Evolutionary conservation across 2,797 vertebrate genomes (phyloP).

Genomic region (Microctenopoma steveboyesi): DNA sequence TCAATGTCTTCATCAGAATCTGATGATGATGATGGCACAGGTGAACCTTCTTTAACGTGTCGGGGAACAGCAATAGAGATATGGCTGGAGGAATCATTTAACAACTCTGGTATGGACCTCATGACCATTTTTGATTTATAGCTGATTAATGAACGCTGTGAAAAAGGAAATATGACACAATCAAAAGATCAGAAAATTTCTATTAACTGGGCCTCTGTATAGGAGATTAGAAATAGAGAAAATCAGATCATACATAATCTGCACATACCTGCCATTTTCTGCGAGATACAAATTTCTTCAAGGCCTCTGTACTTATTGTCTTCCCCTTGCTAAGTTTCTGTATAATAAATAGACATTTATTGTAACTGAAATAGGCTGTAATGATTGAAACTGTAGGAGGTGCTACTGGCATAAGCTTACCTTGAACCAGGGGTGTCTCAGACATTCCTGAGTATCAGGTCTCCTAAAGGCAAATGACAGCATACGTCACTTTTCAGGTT

Average conservation of each 20-base stretch:
- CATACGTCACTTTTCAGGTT: constrained; percentile 24
- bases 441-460: constrained; percentile 91
- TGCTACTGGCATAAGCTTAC: constrained; percentile 74
- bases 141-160: constrained; percentile 94
- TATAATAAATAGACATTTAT: constrained; percentile 6
- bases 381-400: not conserved
- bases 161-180: constrained; percentile 29
- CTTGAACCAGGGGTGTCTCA: constrained; percentile 98
- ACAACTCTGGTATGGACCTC: constrained; percentile 92
- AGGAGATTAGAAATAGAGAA: not conserved
- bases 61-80: constrained; percentile 92
- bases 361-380: not conserved
- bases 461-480: constrained; percentile 82
- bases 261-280: constrained; percentile 97
- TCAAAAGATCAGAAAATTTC: not conserved
- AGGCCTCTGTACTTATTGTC: constrained; percentile 89
- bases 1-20: constrained; percentile 96
- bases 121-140: constrained; percentile 99
- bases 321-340: constrained; percentile 93
- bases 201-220: too few species aligned
- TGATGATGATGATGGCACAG: constrained; percentile 92
- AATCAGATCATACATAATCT: not conserved
- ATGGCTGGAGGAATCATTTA: constrained; percentile 92
- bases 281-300: constrained; percentile 94
- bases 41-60: constrained; percentile 88